These are phyloP conservation scores for Chaitophorus viminalis DNA, from an alignment of 2,888 invertebrate genomes.

Conservation along the genomic window DNA sequence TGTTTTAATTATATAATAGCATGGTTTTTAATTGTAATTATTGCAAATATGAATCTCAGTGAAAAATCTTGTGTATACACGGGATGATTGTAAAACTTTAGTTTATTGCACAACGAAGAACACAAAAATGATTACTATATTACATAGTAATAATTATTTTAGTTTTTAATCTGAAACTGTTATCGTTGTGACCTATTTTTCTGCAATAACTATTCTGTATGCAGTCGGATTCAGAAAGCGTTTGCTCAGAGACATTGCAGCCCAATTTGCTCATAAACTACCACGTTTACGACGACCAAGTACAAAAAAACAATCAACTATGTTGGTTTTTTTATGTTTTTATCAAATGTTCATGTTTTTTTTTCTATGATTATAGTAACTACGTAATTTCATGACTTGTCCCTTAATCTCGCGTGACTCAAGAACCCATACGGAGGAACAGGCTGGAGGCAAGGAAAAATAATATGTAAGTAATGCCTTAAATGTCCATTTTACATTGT, in stretches of 20 bases:
- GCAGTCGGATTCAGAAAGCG: background rate
- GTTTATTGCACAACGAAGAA: no score
- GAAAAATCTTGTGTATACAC: no score
- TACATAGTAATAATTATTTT: no score
- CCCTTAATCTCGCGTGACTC: slow-evolving; percentile 37
- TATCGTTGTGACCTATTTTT: background rate
- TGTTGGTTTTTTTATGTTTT: background rate
- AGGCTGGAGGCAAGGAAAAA: slow-evolving; percentile 16
- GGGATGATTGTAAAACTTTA: no score
- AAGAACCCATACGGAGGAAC: background rate
- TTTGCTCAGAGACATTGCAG: background rate
- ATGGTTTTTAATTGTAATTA: no score
- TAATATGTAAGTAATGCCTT: slow-evolving; percentile 16
- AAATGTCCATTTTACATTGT: slow-evolving; percentile 36
- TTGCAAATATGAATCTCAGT: no score
- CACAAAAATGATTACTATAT: no score
- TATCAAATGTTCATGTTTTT: background rate
- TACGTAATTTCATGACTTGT: background rate
- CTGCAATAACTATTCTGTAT: background rate
- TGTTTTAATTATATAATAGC: no score
- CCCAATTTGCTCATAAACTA: background rate
- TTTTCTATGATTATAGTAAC: background rate
- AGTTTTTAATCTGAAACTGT: background rate
- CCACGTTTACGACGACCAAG: background rate
- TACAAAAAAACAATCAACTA: background rate